Conservation (phyloP, 2,113 vertebrate genomes). For the Alectura lathami region DNA sequence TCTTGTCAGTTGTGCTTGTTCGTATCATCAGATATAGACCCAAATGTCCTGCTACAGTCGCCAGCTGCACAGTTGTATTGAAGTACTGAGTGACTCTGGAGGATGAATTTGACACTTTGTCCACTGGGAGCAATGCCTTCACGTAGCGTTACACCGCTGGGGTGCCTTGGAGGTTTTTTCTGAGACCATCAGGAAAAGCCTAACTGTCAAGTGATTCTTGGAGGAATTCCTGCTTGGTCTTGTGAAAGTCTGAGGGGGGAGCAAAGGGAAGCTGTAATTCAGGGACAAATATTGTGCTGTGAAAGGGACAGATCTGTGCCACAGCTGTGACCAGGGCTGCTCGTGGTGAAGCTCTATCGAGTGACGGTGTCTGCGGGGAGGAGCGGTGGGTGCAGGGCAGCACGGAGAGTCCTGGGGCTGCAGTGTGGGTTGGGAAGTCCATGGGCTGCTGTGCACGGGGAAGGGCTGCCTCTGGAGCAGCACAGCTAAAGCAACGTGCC, state of each 20-base stretch:
- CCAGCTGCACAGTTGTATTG: neutral
- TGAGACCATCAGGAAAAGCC: neutral
- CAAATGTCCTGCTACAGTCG: neutral
- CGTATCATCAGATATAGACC: neutral
- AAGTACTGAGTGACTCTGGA: neutral
- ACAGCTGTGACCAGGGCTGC: neutral
- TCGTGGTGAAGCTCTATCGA: neutral
- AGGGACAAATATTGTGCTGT: neutral
- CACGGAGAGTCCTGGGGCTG: neutral
- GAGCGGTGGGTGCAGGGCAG: neutral
- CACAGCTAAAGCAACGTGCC: neutral
- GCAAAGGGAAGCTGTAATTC: neutral
- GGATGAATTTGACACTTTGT: neutral
- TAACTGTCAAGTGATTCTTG: neutral
- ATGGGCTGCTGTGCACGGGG: neutral
- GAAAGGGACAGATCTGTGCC: neutral
- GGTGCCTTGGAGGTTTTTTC: neutral
- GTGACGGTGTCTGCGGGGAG: neutral
- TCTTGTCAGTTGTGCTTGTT: neutral
- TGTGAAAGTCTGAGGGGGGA: neutral
- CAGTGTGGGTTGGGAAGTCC: rapidly evolving
- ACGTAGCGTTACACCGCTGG: neutral
- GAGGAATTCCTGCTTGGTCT: neutral
- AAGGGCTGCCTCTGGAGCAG: neutral
- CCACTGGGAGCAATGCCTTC: neutral